A percentile compares a stretch with the other conserved stretches of the same genome.
phyloP scores from a whole-genome alignment of 2,888 invertebrate species.

The Epinotia bilunana region DNA sequence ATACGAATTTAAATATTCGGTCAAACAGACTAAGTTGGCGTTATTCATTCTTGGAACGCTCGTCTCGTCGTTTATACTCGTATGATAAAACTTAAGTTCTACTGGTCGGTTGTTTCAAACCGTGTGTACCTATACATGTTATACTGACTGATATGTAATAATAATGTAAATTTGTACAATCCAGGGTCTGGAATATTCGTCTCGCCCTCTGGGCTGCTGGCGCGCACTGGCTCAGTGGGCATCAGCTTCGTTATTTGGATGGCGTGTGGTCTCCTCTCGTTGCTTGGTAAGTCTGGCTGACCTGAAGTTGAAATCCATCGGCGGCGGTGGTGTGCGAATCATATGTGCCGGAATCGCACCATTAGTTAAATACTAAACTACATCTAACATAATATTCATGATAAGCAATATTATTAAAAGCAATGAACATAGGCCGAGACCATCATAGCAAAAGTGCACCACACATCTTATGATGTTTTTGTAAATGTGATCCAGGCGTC shows the following conservation, averaged over 20 bases:
- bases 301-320: background rate
- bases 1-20: conserved; percentile 4
- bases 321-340: background rate
- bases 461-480: background rate
- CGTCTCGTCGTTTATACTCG: background rate
- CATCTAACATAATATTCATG: background rate
- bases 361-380: too few species aligned
- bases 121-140: background rate
- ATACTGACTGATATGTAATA: background rate
- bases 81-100: too few species aligned
- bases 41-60: background rate
- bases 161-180: conserved; percentile 45
- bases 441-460: background rate
- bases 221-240: conserved; percentile 96
- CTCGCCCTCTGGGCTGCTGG: conserved; percentile 97
- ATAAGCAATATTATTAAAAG: background rate
- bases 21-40: conserved; percentile 4
- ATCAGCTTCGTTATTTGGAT: conserved; percentile 98
- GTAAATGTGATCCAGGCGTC: conserved; percentile 8
- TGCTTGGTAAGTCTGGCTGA: conserved; percentile 88
- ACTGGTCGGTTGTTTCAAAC: conserved; percentile 1
- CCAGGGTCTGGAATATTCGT: conserved; percentile 99
- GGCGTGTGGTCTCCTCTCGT: conserved; percentile 95
- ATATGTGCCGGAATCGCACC: background rate
- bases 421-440: background rate